A percentile compares a stretch with the other conserved stretches of the same genome.
Evolutionary conservation across 2,797 vertebrate species (phyloP).

Genomic region (Caiman crocodilus): DNA sequence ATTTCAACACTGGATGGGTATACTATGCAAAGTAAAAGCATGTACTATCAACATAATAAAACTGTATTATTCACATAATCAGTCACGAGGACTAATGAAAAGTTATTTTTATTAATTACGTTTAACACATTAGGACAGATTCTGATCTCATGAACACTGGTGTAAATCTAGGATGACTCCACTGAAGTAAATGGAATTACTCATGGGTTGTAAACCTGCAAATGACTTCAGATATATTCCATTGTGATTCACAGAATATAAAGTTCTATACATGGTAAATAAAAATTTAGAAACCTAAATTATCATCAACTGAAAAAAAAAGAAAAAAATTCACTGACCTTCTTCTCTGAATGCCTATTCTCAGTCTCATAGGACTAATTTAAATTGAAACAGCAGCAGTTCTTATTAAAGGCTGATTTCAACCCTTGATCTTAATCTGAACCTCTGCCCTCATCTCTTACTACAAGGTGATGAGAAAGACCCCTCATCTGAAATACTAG

Average conservation of each 20-base stretch:
- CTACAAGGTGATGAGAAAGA: background rate
- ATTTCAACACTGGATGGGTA: conserved; percentile 83
- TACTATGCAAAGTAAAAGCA: conserved; percentile 61
- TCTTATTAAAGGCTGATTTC: conserved; percentile 24
- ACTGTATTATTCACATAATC: conserved; percentile 55
- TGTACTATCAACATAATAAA: conserved; percentile 10
- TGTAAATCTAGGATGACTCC: background rate
- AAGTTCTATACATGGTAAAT: background rate
- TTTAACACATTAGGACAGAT: conserved; percentile 26
- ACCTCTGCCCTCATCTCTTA: background rate
- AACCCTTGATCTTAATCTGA: background rate
- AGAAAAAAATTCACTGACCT: background rate
- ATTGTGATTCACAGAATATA: rapidly evolving
- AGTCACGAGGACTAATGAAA: conserved; percentile 47
- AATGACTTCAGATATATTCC: background rate
- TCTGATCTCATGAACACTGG: background rate
- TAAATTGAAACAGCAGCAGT: background rate
- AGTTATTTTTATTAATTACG: conserved; percentile 53
- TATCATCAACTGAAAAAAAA: background rate
- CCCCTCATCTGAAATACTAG: background rate
- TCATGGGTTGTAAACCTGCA: background rate
- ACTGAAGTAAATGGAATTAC: rapidly evolving
- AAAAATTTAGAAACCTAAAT: background rate
- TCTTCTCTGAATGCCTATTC: conserved; percentile 3
- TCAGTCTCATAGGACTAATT: background rate